Evolutionary conservation across 2,888 invertebrate genomes (phyloP), one percentile per base, ranked within the genome.

Genomic region (Mythimna ferrago): DNA sequence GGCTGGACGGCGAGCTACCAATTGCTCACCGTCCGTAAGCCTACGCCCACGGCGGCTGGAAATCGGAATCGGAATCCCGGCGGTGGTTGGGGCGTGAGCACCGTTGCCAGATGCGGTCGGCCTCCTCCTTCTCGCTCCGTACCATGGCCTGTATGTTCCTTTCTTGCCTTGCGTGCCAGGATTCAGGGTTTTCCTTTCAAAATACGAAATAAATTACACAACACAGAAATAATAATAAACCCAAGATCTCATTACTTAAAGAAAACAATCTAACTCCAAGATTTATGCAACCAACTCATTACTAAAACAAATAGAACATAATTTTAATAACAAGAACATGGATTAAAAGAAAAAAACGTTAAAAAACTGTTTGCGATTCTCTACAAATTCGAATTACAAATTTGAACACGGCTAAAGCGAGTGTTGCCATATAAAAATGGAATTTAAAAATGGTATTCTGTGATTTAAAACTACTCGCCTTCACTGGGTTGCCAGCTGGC

Each of bases 371-470:
- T 88, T 86, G 87, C 80, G 73, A 85, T 81, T 86, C 86, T 69
- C 61, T 71, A 76, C 76, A 78, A 85, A 87, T 87, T 88, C 88
- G 86, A 88, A 88, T 88, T 86, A 87, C 88, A 88, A 87, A 88
- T 88, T 88, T 83, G 82, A 84, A 86, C 86, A 82, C 81, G 80
- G 69, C 83, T 84, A 86, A 85, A 84, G 86, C 88, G 84, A 86
- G 80, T 86, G 88, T 87, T 84, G 85, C 78, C 71, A 84, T 82
- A 86, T 87, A 84, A 86, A 86, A 84, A 87, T 86, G 73, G 84
- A 86, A 86, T 85, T 81, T 73, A 80, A 84, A 87, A 87, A 85
- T 84, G 62, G 83, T 78, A 84, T 82, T 86, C 79, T 65, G 56
- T 69, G 82, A 86, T 87, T 87, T 82, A 81, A 87, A 83, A 86